Conservation (phyloP, 1,140 invertebrate genomes). For the Cherax destructor region DNA sequence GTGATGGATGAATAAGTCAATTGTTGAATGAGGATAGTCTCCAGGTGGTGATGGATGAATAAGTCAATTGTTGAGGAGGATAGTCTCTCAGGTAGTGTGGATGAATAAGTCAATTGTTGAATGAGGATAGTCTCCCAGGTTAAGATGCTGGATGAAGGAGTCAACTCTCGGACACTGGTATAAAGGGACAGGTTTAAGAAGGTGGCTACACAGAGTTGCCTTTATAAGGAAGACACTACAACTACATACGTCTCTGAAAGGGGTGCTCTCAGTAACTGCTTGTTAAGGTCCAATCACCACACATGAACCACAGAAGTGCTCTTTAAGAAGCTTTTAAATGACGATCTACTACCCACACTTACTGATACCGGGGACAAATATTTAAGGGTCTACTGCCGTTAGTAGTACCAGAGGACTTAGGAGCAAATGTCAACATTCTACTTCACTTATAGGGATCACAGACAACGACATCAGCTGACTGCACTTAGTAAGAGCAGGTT, state of each 20-base stretch:
- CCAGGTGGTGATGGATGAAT: too few species aligned
- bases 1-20: too few species aligned
- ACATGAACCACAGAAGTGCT: not conserved
- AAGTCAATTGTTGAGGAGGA: too few species aligned
- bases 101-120: too few species aligned
- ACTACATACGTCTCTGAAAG: not conserved
- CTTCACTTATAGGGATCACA: not conserved
- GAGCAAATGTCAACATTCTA: not conserved
- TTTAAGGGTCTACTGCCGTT: not conserved
- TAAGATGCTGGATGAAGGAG: too few species aligned
- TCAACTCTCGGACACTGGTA: too few species aligned
- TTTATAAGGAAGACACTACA: not conserved
- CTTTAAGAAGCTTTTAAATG: not conserved
- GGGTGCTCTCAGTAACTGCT: slow-evolving; percentile 2
- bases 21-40: too few species aligned
- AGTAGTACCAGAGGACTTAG: not conserved
- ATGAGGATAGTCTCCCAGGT: too few species aligned
- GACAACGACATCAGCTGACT: too few species aligned
- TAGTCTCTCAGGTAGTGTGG: too few species aligned
- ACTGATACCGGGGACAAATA: not conserved
- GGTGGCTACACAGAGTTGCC: not conserved
- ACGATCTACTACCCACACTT: not conserved
- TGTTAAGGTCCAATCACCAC: not conserved
- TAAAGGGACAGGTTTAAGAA: not conserved
- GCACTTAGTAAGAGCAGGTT: too few species aligned